phyloP scores from a whole-genome alignment of 2,113 vertebrate genomes.

The Gnathonemus longibarbis region DNA sequence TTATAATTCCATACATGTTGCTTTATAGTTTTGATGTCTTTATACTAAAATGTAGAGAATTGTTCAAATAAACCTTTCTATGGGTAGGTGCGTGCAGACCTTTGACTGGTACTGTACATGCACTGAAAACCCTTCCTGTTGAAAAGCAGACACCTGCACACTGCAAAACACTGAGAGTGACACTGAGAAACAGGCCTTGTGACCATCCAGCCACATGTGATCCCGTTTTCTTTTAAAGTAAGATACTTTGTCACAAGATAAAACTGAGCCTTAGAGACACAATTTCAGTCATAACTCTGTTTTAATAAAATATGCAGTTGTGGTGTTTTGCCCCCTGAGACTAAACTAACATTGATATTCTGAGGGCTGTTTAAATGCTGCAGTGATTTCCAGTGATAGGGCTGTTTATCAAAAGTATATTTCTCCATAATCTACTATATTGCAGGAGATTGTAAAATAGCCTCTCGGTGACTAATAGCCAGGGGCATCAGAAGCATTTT shows the following conservation, averaged over 20 bases:
- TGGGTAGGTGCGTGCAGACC: background rate
- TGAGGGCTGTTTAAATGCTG: background rate
- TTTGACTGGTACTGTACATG: background rate
- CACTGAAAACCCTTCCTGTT: background rate
- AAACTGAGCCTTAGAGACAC: background rate
- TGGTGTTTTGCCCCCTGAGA: background rate
- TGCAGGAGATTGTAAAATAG: background rate
- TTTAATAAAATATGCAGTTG: background rate
- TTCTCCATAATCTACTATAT: background rate
- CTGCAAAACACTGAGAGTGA: background rate
- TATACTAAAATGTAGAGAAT: too few relatives aligned
- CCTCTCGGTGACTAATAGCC: background rate
- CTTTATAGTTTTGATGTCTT: too few relatives aligned
- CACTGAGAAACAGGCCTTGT: background rate
- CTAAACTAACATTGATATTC: background rate
- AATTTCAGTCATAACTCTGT: background rate
- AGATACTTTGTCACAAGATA: background rate
- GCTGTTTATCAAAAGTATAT: background rate
- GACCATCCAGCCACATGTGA: background rate
- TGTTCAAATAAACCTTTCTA: too few relatives aligned
- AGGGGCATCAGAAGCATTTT: too few relatives aligned
- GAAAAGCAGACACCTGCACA: background rate
- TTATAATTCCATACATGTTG: too few relatives aligned
- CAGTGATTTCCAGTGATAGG: background rate
- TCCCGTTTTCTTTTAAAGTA: background rate